Conservation (phyloP, 2,797 vertebrate genomes). For the Kryptolebias ocellatus region DNA sequence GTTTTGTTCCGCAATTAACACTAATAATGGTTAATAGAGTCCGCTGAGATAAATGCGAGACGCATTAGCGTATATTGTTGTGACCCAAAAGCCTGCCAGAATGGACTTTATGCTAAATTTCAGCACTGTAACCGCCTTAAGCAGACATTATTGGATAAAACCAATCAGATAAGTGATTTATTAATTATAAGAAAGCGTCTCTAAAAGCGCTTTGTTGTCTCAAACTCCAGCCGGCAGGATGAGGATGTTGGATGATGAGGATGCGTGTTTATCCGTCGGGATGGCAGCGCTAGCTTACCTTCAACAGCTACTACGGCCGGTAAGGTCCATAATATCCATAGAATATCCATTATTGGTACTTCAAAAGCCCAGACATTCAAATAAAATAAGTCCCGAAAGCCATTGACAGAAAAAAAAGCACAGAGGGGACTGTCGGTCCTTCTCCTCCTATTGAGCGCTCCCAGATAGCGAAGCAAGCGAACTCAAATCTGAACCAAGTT, state of each 20-base stretch:
- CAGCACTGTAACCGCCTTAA: not conserved
- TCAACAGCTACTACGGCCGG: slow-evolving; percentile 83
- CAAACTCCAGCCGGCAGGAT: slow-evolving; percentile 61
- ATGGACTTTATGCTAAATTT: not conserved
- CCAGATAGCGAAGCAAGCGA: slow-evolving; percentile 69
- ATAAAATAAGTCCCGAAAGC: slow-evolving; percentile 82
- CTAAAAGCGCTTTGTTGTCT: slow-evolving; percentile 65
- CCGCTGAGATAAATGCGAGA: slow-evolving; percentile 50
- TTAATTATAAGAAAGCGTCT: slow-evolving; percentile 1
- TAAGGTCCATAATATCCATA: slow-evolving; percentile 88
- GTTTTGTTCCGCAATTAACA: slow-evolving; percentile 10
- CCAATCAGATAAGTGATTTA: not conserved
- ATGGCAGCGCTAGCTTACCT: slow-evolving; percentile 79
- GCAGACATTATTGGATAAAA: not conserved
- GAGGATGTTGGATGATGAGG: slow-evolving; percentile 32
- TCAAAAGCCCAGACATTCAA: slow-evolving; percentile 81
- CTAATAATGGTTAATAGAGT: slow-evolving; percentile 10
- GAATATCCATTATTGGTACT: slow-evolving; percentile 86
- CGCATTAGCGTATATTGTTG: slow-evolving; percentile 49
- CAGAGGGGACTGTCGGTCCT: slow-evolving; percentile 78
- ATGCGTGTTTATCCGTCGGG: slow-evolving; percentile 56
- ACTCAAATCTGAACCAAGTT: slow-evolving; percentile 84
- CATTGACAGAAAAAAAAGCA: slow-evolving; percentile 78
- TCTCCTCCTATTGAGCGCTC: slow-evolving; percentile 77
- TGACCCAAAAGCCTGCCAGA: slow-evolving; percentile 21